Percentiles rank a stretch among this genome's conserved stretches.
These are phyloP conservation scores for Pteria penguin DNA, from an alignment of 2,888 invertebrate genomes.

Conservation along the genomic window DNA sequence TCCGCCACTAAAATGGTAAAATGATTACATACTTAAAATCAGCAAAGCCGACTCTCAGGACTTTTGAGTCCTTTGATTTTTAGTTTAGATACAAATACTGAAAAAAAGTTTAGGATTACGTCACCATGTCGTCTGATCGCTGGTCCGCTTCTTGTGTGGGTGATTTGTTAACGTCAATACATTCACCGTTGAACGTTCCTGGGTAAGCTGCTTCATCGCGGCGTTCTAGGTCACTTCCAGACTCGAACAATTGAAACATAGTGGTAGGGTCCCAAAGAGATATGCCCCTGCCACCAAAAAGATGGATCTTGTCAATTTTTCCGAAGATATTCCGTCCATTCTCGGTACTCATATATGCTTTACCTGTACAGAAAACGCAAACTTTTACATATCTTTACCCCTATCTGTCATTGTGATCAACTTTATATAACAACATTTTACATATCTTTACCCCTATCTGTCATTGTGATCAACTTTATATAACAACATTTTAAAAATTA, in stretches of 20 bases:
- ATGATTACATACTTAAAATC: no score
- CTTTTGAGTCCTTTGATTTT: neutral
- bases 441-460: no score
- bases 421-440: no score
- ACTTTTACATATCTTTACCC: no score
- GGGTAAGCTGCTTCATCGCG: neutral
- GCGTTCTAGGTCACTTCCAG: constrained; percentile 26
- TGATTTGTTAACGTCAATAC: neutral
- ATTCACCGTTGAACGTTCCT: constrained; percentile 30
- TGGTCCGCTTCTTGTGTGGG: constrained; percentile 14
- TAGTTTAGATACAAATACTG: neutral
- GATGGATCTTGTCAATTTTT: constrained; percentile 8
- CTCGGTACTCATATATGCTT: constrained; percentile 9
- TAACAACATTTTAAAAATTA: no score
- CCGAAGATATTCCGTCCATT: constrained; percentile 16
- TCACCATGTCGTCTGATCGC: constrained; percentile 27
- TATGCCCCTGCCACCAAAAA: constrained; percentile 34
- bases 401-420: no score
- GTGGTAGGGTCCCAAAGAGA: constrained; percentile 24
- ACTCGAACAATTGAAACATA: constrained; percentile 20
- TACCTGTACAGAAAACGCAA: no score
- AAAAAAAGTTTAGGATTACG: neutral
- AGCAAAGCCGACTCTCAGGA: no score
- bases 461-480: no score
- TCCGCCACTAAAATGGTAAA: no score